Evolutionary conservation across 2,797 vertebrate species (phyloP).

Genomic region (Cyclopterus lumpus): DNA sequence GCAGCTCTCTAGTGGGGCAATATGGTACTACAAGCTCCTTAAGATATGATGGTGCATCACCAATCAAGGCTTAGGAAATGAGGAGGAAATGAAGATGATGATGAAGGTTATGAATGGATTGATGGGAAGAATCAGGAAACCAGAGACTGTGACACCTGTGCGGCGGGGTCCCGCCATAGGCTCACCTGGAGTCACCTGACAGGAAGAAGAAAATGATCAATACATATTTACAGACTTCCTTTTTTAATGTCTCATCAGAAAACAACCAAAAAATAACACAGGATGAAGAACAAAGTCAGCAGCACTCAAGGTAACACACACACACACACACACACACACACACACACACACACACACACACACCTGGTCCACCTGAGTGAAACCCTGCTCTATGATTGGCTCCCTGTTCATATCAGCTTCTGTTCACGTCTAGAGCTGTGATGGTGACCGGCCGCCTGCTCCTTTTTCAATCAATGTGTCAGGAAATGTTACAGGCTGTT

Average conservation of each 20-base stretch:
- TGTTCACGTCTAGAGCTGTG: too few species aligned
- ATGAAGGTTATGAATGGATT: neutral
- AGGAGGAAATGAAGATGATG: too few species aligned
- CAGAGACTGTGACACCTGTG: neutral
- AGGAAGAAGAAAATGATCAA: neutral
- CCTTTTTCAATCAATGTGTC: too few species aligned
- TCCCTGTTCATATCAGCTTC: neutral
- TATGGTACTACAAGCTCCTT: too few species aligned
- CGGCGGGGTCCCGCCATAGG: neutral
- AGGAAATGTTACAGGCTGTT: too few species aligned
- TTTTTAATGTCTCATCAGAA: conserved; percentile 41
- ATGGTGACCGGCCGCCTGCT: too few species aligned
- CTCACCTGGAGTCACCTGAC: neutral
- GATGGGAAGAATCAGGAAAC: neutral
- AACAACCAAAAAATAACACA: conserved; percentile 57
- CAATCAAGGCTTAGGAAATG: too few species aligned
- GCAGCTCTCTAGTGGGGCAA: too few species aligned
- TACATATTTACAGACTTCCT: neutral
- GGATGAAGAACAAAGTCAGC: conserved; percentile 84
- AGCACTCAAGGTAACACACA: conserved; percentile 72
- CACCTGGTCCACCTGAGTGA: too few species aligned
- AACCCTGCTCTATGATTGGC: neutral
- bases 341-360: neutral
- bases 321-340: conserved; percentile 18
- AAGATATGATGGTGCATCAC: too few species aligned